Conservation (phyloP, 2,113 vertebrate species). For the Nerophis lumbriciformis region DNA sequence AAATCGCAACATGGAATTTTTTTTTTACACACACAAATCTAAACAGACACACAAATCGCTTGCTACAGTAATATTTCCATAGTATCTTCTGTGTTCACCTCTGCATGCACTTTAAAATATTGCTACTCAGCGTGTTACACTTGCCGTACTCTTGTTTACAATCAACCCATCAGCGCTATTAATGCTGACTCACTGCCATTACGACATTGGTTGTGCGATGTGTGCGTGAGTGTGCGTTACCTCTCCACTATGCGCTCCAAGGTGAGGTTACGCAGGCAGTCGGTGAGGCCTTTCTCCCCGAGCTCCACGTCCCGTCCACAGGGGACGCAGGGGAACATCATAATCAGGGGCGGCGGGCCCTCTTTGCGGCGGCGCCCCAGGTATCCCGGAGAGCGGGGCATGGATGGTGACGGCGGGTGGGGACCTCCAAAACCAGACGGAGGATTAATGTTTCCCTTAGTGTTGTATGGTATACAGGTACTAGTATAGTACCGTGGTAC, state of each 20-base stretch:
- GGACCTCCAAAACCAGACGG: constrained; percentile 31
- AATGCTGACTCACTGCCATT: background rate
- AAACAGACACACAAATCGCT: too few species aligned
- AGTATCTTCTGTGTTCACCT: background rate
- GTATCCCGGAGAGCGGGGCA: constrained; percentile 66
- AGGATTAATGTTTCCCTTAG: too few species aligned
- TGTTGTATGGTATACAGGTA: too few species aligned
- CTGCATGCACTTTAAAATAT: too few species aligned
- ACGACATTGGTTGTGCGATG: too few species aligned
- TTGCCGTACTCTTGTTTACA: background rate
- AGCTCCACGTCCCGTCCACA: constrained; percentile 88
- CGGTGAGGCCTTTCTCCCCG: constrained; percentile 85
- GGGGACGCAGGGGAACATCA: constrained; percentile 85
- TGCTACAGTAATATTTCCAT: too few species aligned
- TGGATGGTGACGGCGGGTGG: constrained; percentile 43
- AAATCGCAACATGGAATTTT: too few species aligned
- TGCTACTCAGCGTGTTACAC: background rate
- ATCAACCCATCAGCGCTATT: background rate
- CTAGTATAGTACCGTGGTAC: too few species aligned
- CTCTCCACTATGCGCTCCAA: constrained; percentile 93
- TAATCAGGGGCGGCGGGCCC: constrained; percentile 66
- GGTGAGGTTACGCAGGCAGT: constrained; percentile 92
- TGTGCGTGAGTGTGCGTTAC: constrained; percentile 40
- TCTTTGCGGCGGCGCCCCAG: constrained; percentile 83
- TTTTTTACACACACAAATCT: too few species aligned